These are phyloP conservation scores for Alectura lathami DNA, from an alignment of 2,113 vertebrate species.

Conservation along the genomic window DNA sequence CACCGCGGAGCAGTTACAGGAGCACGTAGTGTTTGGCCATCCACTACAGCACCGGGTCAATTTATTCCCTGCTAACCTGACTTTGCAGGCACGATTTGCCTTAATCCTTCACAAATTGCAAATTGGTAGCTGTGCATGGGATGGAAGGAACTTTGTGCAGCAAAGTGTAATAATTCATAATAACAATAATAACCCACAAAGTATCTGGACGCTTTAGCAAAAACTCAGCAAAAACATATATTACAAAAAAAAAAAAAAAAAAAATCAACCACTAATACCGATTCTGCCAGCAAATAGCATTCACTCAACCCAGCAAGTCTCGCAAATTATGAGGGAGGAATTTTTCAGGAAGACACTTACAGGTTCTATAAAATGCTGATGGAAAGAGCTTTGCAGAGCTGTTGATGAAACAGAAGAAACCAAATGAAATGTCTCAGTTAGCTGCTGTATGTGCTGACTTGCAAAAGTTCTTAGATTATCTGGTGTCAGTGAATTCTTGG, in stretches of 20 bases:
- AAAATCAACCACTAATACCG: not conserved
- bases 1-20: fast-evolving
- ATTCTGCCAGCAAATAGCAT: not conserved
- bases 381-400: not conserved
- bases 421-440: not conserved
- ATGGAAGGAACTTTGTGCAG: not conserved
- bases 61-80: slow-evolving; percentile 19
- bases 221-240: not conserved
- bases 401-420: not conserved
- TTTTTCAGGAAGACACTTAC: not conserved
- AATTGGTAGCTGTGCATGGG: not conserved
- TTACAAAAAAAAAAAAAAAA: not conserved
- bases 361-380: not conserved
- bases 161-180: not conserved
- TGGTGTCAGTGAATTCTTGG: not conserved
- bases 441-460: too few relatives aligned
- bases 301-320: not conserved
- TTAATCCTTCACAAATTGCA: not conserved
- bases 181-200: not conserved
- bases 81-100: not conserved
- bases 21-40: not conserved
- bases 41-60: not conserved
- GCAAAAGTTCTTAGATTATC: not conserved
- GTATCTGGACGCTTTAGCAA: not conserved
- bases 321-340: not conserved